phyloP scores from a whole-genome alignment of 2,113 vertebrate genomes.

The Hippocampus abdominalis region DNA sequence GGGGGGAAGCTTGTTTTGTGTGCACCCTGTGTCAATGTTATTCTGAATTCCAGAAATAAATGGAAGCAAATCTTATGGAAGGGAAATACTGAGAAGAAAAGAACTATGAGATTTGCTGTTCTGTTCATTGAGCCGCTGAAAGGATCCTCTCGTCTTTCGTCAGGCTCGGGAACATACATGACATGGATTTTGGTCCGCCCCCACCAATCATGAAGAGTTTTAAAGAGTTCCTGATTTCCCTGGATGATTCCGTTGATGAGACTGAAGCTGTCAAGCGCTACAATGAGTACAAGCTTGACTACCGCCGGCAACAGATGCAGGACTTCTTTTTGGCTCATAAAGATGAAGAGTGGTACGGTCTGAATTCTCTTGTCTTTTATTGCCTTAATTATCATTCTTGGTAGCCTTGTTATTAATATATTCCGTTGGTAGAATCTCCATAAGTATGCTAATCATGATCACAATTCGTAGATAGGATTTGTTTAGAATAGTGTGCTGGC shows the following conservation, averaged over 20 bases:
- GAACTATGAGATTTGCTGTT: background rate
- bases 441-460: background rate
- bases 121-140: background rate
- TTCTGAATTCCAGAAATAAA: no score
- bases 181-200: constrained; percentile 82
- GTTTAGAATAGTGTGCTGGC: background rate
- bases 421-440: background rate
- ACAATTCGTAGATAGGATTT: background rate
- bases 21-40: no score
- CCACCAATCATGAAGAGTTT: constrained; percentile 89
- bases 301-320: constrained; percentile 91
- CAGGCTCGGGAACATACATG: constrained; percentile 87
- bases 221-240: constrained; percentile 86
- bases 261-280: constrained; percentile 89
- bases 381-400: background rate
- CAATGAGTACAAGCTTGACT: constrained; percentile 92
- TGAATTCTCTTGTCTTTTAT: constrained; percentile 18
- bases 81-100: no score
- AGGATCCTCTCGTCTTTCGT: background rate
- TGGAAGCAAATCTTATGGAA: no score
- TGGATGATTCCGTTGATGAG: constrained; percentile 91
- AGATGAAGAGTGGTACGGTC: constrained; percentile 90
- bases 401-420: background rate
- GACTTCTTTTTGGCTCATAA: constrained; percentile 93
- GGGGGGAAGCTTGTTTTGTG: no score